These are phyloP conservation scores for Elachura formosa DNA, from an alignment of 2,113 vertebrate genomes.

Conservation along the genomic window DNA sequence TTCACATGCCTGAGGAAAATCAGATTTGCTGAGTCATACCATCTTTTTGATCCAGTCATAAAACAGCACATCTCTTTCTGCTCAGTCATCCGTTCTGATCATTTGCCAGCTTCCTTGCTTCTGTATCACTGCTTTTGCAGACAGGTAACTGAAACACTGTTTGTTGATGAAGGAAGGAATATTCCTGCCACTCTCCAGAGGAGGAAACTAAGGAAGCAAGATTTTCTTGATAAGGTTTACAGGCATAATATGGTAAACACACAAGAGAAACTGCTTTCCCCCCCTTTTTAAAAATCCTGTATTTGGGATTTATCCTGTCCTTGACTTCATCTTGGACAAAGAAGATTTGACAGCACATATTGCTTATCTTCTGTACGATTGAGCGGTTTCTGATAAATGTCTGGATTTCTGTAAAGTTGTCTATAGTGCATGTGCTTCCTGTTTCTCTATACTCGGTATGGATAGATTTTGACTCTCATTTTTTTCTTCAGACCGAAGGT, in stretches of 20 bases:
- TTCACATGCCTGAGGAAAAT: not conserved
- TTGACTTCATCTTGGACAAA: not conserved
- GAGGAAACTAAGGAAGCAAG: not conserved
- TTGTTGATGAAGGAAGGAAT: not conserved
- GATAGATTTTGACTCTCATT: not conserved
- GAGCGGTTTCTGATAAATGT: not conserved
- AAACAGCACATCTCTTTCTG: not conserved
- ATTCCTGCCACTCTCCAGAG: not conserved
- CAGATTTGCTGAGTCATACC: not conserved
- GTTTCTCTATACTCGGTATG: not conserved
- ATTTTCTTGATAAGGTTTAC: not conserved
- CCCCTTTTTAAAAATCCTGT: not conserved
- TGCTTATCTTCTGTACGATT: not conserved
- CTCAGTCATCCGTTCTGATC: not conserved
- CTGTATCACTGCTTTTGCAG: not conserved
- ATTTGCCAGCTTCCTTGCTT: not conserved
- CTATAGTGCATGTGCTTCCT: not conserved
- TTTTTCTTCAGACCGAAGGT: not conserved
- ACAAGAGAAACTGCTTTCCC: accelerated
- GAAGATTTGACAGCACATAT: not conserved
- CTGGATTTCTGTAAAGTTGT: not conserved
- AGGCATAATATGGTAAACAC: not conserved
- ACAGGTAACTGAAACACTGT: not conserved
- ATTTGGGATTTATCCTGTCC: not conserved
- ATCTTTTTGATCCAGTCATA: not conserved